phyloP scores from a whole-genome alignment of 2,888 invertebrate species.

The Tipula helvola region DNA sequence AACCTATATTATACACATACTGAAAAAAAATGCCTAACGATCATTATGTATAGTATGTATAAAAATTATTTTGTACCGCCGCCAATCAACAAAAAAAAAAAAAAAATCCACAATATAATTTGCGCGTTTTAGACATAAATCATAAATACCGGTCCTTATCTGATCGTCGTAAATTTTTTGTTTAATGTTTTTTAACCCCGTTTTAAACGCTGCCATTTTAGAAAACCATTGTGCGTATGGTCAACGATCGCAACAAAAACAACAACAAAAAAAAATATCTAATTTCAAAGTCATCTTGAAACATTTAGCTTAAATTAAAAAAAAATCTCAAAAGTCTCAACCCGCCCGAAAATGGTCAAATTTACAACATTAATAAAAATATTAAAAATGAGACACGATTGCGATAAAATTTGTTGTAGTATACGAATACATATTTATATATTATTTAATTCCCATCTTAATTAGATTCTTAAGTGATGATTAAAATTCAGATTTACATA shows the following conservation, averaged over 20 bases:
- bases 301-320: neutral
- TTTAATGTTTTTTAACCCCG: neutral
- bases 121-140: neutral
- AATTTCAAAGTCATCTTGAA: neutral
- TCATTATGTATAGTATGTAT: too few relatives aligned
- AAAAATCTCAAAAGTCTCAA: neutral
- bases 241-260: neutral
- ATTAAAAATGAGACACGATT: neutral
- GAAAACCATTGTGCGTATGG: too few relatives aligned
- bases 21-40: too few relatives aligned
- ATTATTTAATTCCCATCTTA: neutral
- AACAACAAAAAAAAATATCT: neutral
- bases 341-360: neutral
- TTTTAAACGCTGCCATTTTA: neutral
- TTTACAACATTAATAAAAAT: neutral
- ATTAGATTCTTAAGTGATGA: neutral
- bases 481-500: neutral
- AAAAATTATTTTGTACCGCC: too few relatives aligned
- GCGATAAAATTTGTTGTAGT: neutral
- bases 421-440: neutral
- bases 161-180: neutral
- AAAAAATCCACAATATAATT: neutral
- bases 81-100: neutral
- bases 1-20: too few relatives aligned
- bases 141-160: neutral